Conservation (phyloP, 2,888 invertebrate species). For the Cheilosia pagana region DNA sequence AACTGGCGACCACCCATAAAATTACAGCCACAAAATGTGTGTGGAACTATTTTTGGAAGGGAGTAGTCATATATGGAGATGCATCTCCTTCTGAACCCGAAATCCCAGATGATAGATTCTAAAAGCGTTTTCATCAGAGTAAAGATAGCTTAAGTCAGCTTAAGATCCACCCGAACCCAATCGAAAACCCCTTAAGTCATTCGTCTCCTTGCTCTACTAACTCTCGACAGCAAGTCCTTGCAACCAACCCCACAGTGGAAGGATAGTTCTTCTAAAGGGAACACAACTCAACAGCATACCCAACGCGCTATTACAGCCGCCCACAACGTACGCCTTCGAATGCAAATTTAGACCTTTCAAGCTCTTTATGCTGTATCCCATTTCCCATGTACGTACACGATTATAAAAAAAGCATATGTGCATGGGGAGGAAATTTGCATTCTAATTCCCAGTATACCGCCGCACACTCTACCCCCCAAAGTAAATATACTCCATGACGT, state of each 20-base stretch:
- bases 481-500: slow-evolving; percentile 55
- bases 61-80: too few relatives aligned
- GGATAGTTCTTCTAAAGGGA: slow-evolving; percentile 25
- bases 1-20: too few relatives aligned
- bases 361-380: neutral
- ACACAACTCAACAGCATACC: slow-evolving; percentile 14
- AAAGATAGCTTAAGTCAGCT: neutral
- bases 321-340: slow-evolving; percentile 20
- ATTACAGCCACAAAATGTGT: too few relatives aligned
- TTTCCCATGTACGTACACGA: slow-evolving; percentile 16
- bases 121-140: too few relatives aligned
- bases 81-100: too few relatives aligned
- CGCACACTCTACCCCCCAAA: neutral
- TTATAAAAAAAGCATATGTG: slow-evolving; percentile 6
- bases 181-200: neutral
- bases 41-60: too few relatives aligned
- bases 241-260: slow-evolving; percentile 24
- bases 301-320: slow-evolving; percentile 13
- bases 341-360: slow-evolving; percentile 69
- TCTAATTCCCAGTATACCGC: slow-evolving; percentile 34
- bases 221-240: slow-evolving; percentile 1
- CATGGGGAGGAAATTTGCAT: slow-evolving; percentile 43
- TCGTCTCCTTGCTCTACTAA: slow-evolving; percentile 6
- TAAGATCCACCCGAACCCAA: neutral
- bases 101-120: too few relatives aligned